A percentile compares a stretch with the other conserved stretches of the same genome.
Evolutionary conservation across 1,140 invertebrate species (phyloP).

Genomic region (Cecropterus lyciades): DNA sequence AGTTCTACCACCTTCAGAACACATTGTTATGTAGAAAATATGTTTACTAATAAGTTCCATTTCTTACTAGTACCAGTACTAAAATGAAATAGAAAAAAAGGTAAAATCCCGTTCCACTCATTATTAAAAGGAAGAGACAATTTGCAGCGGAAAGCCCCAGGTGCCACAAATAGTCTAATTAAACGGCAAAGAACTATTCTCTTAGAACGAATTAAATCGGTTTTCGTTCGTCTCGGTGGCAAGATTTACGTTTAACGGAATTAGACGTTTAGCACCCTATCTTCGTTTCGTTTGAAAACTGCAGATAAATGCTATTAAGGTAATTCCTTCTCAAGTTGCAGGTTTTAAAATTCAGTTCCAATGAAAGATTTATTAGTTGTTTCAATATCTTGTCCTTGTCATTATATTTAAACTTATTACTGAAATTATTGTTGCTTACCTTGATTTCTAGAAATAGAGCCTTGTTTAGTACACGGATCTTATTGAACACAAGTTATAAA

Average conservation of each 20-base stretch:
- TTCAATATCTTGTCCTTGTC: not conserved
- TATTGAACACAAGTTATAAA: too few species aligned
- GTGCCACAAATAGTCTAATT: conserved; percentile 75
- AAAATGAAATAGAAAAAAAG: not conserved
- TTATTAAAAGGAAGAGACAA: conserved; percentile 46
- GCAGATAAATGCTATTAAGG: not conserved
- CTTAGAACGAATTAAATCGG: conserved; percentile 66
- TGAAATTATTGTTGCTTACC: too few species aligned
- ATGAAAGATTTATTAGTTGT: not conserved
- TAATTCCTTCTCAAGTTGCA: not conserved
- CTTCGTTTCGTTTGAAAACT: conserved; percentile 8
- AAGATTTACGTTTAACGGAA: conserved; percentile 25
- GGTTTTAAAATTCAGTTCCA: too few species aligned
- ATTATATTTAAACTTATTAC: not conserved
- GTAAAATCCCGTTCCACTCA: not conserved
- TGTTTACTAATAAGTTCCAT: too few species aligned
- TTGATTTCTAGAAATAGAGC: too few species aligned
- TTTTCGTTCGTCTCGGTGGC: conserved; percentile 51
- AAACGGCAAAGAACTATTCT: conserved; percentile 67
- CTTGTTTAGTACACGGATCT: too few species aligned
- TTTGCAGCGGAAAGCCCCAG: conserved; percentile 61
- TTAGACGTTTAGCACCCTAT: conserved; percentile 1
- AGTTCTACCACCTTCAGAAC: too few species aligned
- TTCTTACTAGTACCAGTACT: too few species aligned
- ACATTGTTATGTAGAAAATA: too few species aligned